phyloP scores from a whole-genome alignment of 2,113 vertebrate species.

The Crotophaga sulcirostris region DNA sequence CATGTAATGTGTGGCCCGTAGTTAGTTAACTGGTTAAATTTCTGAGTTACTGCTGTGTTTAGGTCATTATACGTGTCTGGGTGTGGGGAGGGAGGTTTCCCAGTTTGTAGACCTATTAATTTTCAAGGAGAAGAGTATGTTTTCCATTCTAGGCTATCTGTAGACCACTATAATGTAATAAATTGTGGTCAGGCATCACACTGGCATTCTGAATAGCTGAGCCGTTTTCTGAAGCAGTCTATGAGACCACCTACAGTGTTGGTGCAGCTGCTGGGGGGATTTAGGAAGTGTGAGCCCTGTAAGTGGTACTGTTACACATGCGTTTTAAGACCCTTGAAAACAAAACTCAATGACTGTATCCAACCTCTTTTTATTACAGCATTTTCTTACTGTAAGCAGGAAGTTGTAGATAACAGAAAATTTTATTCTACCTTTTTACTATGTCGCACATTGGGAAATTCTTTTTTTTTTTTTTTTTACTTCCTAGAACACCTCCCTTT shows the following conservation, averaged over 20 bases:
- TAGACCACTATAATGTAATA: neutral
- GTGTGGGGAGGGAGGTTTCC: neutral
- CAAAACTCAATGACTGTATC: neutral
- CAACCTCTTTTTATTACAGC: neutral
- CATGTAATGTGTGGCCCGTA: rapidly evolving
- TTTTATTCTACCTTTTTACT: neutral
- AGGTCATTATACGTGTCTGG: neutral
- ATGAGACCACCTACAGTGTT: constrained; percentile 75
- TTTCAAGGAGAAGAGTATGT: neutral
- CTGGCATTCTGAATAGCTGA: neutral
- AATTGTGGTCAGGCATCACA: neutral
- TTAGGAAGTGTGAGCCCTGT: neutral
- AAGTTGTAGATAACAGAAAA: neutral
- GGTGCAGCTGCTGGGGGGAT: constrained; percentile 39
- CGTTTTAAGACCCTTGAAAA: constrained; percentile 13
- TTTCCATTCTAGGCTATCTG: constrained; percentile 18
- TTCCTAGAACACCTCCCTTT: neutral
- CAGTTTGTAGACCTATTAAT: neutral
- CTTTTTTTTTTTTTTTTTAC: neutral
- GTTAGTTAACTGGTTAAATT: neutral
- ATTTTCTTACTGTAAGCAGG: neutral
- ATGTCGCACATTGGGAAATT: neutral
- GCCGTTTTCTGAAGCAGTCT: constrained; percentile 22
- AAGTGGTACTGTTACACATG: neutral
- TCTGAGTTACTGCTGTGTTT: neutral